These are phyloP conservation scores for Romanogobio albipinnatus DNA, from an alignment of 2,113 vertebrate genomes.

Conservation along the genomic window DNA sequence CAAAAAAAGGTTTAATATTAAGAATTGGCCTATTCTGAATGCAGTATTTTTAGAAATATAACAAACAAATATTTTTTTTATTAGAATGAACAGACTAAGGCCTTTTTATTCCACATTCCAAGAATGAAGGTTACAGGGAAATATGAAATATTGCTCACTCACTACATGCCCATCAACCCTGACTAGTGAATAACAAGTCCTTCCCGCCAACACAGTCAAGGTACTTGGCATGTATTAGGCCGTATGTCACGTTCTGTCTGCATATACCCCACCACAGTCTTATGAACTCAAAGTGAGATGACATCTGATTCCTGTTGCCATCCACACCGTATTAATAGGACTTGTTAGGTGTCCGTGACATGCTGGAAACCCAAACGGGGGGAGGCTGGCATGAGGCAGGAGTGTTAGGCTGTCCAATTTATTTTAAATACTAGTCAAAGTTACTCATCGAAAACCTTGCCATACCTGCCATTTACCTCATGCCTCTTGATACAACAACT, in stretches of 20 bases:
- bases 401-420: slow-evolving; percentile 39
- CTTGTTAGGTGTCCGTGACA: slow-evolving; percentile 53
- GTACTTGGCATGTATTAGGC: slow-evolving; percentile 41
- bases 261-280: slow-evolving; percentile 32
- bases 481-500: not conserved
- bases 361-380: slow-evolving; percentile 53
- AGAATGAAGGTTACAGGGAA: not conserved
- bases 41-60: not conserved
- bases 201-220: slow-evolving; percentile 25
- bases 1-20: not conserved
- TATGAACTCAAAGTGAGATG: slow-evolving; percentile 44
- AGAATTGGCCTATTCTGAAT: not conserved
- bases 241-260: slow-evolving; percentile 40
- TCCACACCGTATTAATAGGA: slow-evolving; percentile 64
- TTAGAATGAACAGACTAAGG: not conserved
- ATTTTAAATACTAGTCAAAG: slow-evolving; percentile 60
- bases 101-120: not conserved
- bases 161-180: slow-evolving; percentile 1
- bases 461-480: not conserved
- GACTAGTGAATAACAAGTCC: slow-evolving; percentile 10
- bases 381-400: slow-evolving; percentile 17
- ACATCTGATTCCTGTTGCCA: slow-evolving; percentile 56
- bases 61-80: not conserved
- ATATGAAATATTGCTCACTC: not conserved
- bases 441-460: slow-evolving; percentile 27